Percentiles rank a stretch among this genome's conserved stretches.
These are phyloP conservation scores for Accipiter cooperii DNA, from an alignment of 2,113 vertebrate genomes.

Conservation along the genomic window DNA sequence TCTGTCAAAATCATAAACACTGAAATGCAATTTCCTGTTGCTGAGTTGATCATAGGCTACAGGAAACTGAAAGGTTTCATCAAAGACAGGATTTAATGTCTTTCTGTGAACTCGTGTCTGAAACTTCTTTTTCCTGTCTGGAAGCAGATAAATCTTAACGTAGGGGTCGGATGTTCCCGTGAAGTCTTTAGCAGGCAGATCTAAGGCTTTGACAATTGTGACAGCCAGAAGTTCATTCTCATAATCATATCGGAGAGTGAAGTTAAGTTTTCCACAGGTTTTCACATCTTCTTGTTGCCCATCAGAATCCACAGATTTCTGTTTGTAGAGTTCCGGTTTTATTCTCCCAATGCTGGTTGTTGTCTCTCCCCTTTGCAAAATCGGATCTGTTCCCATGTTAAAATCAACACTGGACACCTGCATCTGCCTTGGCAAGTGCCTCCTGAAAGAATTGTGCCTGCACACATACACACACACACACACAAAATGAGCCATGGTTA, in stretches of 20 bases:
- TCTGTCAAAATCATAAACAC: slow-evolving; percentile 97
- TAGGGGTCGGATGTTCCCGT: slow-evolving; percentile 95
- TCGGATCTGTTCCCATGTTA: slow-evolving; percentile 78
- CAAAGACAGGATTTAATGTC: slow-evolving; percentile 92
- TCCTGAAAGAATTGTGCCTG: slow-evolving; percentile 97
- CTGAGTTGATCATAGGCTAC: slow-evolving; percentile 90
- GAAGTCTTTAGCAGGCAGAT: slow-evolving; percentile 95
- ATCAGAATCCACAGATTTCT: slow-evolving; percentile 95
- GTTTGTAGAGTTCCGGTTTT: slow-evolving; percentile 97
- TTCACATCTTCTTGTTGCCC: slow-evolving; percentile 83
- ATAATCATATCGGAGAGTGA: slow-evolving; percentile 89
- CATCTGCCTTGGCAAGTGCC: slow-evolving; percentile 94
- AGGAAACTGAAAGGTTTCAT: slow-evolving; percentile 92
- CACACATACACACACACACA: slow-evolving; percentile 6
- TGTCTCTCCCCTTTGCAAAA: slow-evolving; percentile 85
- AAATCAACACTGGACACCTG: slow-evolving; percentile 95
- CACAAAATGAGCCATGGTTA: slow-evolving; percentile 9
- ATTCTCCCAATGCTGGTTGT: slow-evolving; percentile 95
- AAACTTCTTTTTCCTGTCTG: slow-evolving; percentile 97
- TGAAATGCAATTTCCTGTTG: slow-evolving; percentile 95
- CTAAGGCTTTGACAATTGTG: slow-evolving; percentile 90
- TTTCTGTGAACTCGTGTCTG: slow-evolving; percentile 97
- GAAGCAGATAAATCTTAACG: slow-evolving; percentile 96
- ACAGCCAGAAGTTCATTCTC: slow-evolving; percentile 91
- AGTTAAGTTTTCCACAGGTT: slow-evolving; percentile 94